Evolutionary conservation across 2,888 invertebrate genomes (phyloP).

Genomic region (Lissocephala sabroskyi): DNA sequence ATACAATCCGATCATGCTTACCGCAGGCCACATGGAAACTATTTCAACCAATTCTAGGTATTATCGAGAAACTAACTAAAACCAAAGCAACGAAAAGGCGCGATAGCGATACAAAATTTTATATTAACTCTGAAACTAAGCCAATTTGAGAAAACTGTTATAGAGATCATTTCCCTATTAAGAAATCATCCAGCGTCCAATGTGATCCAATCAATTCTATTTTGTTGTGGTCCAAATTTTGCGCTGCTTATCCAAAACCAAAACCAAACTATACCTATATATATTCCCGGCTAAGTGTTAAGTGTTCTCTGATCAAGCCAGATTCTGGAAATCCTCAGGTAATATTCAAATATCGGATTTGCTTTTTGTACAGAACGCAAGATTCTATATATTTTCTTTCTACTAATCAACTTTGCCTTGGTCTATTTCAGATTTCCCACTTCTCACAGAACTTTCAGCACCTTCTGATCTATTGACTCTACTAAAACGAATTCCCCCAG

Average conservation of each 20-base stretch:
- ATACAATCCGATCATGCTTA: slow-evolving; percentile 33
- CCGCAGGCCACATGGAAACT: slow-evolving; percentile 70
- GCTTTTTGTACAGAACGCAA: neutral
- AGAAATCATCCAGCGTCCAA: slow-evolving; percentile 29
- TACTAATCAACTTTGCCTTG: no score
- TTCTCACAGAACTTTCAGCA: no score
- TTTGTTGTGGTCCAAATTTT: slow-evolving; percentile 33
- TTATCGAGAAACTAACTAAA: slow-evolving; percentile 12
- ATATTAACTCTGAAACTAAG: slow-evolving; percentile 53
- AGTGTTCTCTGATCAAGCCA: slow-evolving; percentile 43
- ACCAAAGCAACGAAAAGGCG: slow-evolving; percentile 26
- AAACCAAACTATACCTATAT: no score
- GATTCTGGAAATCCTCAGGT: slow-evolving; percentile 36
- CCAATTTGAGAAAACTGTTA: slow-evolving; percentile 45
- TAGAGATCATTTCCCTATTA: slow-evolving; percentile 19
- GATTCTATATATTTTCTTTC: no score
- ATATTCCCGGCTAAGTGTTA: slow-evolving; percentile 19
- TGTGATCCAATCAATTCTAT: slow-evolving; percentile 38
- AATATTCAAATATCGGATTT: slow-evolving; percentile 21
- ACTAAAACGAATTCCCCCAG: no score
- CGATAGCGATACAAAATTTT: slow-evolving; percentile 35
- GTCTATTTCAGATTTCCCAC: no score
- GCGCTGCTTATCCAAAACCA: slow-evolving; percentile 41
- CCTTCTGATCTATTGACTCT: no score
- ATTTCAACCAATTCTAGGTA: slow-evolving; percentile 61